Base-by-base conservation (phyloP, 2,797 vertebrate species). In the Coreius guichenoti region DNA sequence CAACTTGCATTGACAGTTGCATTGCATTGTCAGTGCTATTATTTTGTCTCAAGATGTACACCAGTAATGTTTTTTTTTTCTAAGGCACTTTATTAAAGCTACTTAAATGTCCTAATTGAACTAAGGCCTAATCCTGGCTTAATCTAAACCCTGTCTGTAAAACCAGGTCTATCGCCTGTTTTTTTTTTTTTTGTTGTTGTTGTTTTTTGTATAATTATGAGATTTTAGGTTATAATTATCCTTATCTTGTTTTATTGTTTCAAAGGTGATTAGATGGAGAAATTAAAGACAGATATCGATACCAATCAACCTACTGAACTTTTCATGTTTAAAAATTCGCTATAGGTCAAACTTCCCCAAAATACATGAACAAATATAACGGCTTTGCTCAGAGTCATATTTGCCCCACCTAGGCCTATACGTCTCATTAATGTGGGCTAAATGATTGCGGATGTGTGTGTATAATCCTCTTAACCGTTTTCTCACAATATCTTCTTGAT, bases 401-500 rank as follows among this genome's bases (percentile, higher is more conserved):
- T 33, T 58, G 45, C 31, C 36, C 45, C 69, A 43, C 21, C 79
- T 21, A 33, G 1, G 29, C 6, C 16, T 26, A 36, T 61, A 16
- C 5, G 0, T 73, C n/a, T 72, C 1, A 5, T 58, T 70, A 49
- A 67, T n/a, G 17, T 14, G 19, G 29, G 6, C 19, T 3, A 16
- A 45, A 23, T 33, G n/a, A 14, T 75, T 8, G 29, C 31, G 1
- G 21, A 0, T 26, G 14, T 54, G 76, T 17, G 29, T 43, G 36
- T 45, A 19, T 19, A 47, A 45, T 78, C n/a, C n/a, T n/a, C 3
- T 63, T 17, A 33, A 21, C 29, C 1, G 19, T 36, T 82, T 73
- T 74, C 70, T 61, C 39, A 49, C 54, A 65, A 12, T 74, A 13
- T 80, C 17, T 49, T 5, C 19, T 43, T 76, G 43, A 61, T 83